Base-by-base conservation (phyloP, 2,797 vertebrate genomes). In the Intellagama lesueurii region DNA sequence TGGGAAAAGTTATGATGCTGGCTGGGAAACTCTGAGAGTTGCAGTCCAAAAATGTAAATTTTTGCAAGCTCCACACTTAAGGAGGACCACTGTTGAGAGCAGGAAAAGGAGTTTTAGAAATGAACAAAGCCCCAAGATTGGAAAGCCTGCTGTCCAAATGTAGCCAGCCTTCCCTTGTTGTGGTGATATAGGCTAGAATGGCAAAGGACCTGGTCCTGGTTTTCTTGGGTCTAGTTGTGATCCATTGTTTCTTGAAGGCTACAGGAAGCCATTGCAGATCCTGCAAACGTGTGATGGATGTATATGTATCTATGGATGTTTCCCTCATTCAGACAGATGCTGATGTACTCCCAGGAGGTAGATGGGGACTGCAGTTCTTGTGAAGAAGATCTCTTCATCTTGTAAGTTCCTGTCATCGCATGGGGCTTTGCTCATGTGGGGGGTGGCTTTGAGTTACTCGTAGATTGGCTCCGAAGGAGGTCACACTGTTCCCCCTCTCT, bases 351-450 rank as follows among this genome's bases (percentile, higher is more conserved):
- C 92, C 99, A 99, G 96, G 99, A 99, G 94, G 98, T 99, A 87
- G 98, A 98, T 32, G 98, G 97, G 88, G 98, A 99, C 87, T 98
- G 98, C 95, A 97, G 96, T 30, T 98, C 98, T 14, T 99, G 98
- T 68, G 99, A 99, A 96, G 99, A 99, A 96, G 99, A 99, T 93
- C 99, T 99, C 84, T 99, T 99, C 87, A 99, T 99, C 92, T 95
- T 99, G 99, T 99, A 95, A 99, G 99, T 99, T 75, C 8, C 47
- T 85, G 5, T 52, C 75, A 4, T 14, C 11, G n/a, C 75, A 28
- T 17, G 8, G 11, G 26, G 30, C 52, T 26, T 1, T 6, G 8
- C 40, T 88, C 4, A 12, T 32, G 9, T 2, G 44, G 12, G 19
- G 2, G 44, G 8, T 70, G 47, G 49, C 47, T 32, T 72, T 19